Evolutionary conservation across 92 coral and sea anemone species (phyloP).

Genomic region (Parazoanthus atlanticus): DNA sequence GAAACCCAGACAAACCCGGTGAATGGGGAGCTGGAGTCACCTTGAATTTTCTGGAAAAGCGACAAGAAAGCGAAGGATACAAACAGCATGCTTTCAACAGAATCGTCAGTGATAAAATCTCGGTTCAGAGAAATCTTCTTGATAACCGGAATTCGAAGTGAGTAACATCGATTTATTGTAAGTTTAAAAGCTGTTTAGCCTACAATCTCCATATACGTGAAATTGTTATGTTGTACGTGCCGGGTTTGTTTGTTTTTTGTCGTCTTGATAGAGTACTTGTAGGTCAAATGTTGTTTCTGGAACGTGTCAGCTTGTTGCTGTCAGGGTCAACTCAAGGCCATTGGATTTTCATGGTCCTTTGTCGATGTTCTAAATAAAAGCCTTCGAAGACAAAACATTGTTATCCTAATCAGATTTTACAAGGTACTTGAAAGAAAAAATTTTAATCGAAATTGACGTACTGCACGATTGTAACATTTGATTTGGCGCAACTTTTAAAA

Average conservation of each 20-base stretch:
- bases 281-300: neutral
- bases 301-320: too few species aligned
- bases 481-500: too few species aligned
- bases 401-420: too few species aligned
- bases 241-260: neutral
- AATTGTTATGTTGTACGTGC: neutral
- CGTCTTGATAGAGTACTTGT: neutral
- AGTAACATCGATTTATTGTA: slow-evolving; percentile 45
- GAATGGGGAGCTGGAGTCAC: slow-evolving; percentile 91
- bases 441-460: too few species aligned
- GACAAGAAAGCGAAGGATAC: slow-evolving; percentile 90
- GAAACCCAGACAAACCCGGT: slow-evolving; percentile 93
- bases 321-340: too few species aligned
- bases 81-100: slow-evolving; percentile 88
- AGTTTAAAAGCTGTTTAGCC: neutral
- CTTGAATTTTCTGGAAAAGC: slow-evolving; percentile 86
- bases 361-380: too few species aligned
- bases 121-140: slow-evolving; percentile 79
- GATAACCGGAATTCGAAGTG: slow-evolving; percentile 93
- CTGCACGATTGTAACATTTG: too few species aligned
- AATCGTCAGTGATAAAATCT: slow-evolving; percentile 93
- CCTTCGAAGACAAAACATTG: too few species aligned
- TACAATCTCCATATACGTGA: neutral
- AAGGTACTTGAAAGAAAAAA: too few species aligned
- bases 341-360: too few species aligned